Conservation (phyloP, 37 sponge, comb jelly and placozoan genomes). For the Lycopodina hypogea region DNA sequence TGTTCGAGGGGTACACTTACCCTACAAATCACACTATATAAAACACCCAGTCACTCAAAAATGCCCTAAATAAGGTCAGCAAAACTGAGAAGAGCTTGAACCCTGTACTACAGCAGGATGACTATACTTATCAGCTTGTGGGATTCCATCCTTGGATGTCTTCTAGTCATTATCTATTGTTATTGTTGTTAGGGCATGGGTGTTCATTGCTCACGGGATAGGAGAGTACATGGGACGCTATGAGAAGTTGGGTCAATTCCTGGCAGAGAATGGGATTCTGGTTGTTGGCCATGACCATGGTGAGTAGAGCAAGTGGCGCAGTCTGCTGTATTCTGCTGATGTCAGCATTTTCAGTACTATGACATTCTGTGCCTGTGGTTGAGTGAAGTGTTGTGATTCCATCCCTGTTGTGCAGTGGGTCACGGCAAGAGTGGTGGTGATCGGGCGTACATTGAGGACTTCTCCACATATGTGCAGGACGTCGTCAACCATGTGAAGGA, state of each 20-base stretch:
- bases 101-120: too few species aligned
- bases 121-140: too few species aligned
- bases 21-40: too few species aligned
- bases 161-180: not conserved
- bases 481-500: conserved; percentile 37
- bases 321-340: too few species aligned
- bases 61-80: too few species aligned
- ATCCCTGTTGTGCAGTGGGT: conserved; percentile 72
- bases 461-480: conserved; percentile 51
- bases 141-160: too few species aligned
- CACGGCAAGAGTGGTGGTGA: conserved; percentile 77
- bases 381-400: too few species aligned
- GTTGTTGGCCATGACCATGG: conserved; percentile 71
- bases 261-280: conserved; percentile 31
- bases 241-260: conserved; percentile 31
- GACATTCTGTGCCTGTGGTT: too few species aligned
- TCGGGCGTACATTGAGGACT: conserved; percentile 28
- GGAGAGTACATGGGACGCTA: conserved; percentile 66
- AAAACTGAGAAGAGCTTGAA: too few species aligned
- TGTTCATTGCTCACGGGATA: conserved; percentile 63
- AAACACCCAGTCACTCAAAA: too few species aligned
- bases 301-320: conserved; percentile 28
- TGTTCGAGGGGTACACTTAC: too few species aligned
- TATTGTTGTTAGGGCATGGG: conserved; percentile 29
- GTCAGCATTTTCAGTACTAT: too few species aligned